Conservation (phyloP, 1,140 invertebrate genomes). For the Lanistes nyassanus region DNA sequence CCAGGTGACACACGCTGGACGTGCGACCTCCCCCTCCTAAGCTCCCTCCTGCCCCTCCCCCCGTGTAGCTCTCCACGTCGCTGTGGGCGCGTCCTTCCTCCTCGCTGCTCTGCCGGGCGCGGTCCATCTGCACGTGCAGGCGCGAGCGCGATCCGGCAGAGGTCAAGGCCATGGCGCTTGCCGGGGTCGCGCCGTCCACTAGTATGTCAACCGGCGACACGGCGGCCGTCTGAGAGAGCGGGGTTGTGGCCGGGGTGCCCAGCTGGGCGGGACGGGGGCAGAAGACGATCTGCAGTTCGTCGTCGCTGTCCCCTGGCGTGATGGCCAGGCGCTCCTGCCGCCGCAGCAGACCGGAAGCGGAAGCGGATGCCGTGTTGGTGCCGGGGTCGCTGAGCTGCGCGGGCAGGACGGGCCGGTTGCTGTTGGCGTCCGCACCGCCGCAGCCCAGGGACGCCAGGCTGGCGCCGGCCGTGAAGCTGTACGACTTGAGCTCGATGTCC, state of each 20-base stretch:
- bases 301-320: constrained; percentile 12
- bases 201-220: too few relatives aligned
- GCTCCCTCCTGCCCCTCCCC: background rate
- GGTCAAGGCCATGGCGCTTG: constrained; percentile 8
- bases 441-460: background rate
- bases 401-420: background rate
- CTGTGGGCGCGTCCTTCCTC: constrained; percentile 46
- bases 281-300: constrained; percentile 19
- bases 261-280: background rate
- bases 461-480: constrained; percentile 25
- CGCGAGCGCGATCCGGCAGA: constrained; percentile 15
- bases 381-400: constrained; percentile 3
- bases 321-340: constrained; percentile 22
- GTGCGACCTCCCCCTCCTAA: background rate
- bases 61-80: constrained; percentile 28
- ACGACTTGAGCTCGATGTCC: constrained; percentile 58
- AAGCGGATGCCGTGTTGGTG: constrained; percentile 2
- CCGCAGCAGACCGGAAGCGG: constrained; percentile 20
- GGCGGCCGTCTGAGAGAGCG: background rate
- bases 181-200: too few relatives aligned
- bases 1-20: too few relatives aligned
- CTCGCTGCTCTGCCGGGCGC: constrained; percentile 29
- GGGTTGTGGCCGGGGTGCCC: background rate
- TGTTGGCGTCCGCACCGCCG: too few relatives aligned
- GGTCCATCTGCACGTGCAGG: constrained; percentile 32